Evolutionary conservation across 2,113 vertebrate species (phyloP), one percentile per base, ranked within the genome.

Genomic region (Helogale parvula): DNA sequence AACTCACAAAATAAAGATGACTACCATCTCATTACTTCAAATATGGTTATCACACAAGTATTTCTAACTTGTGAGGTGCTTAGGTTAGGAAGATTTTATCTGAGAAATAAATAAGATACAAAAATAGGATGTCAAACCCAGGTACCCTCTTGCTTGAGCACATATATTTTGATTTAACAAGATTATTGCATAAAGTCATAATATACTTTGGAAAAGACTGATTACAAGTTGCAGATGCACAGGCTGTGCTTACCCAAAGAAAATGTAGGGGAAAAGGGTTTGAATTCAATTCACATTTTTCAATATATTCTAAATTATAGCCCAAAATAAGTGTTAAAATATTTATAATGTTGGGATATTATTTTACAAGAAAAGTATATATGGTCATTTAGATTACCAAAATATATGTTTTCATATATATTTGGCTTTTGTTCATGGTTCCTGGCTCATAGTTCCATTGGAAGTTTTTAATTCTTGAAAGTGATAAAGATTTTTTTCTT

Each of bases 1-100:
- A 98, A 98, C 45, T 96, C 65, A 88, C 93, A 97, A 95, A 97
- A 96, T 98, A 96, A 97, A 97, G 92, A 97, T 93, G 71, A 71
- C 71, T 91, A 76, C 50, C 81, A 96, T 96, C 96, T 94, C 82
- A 71, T 96, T 79, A 95, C 71, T 97, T 97, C 85, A 97, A 92
- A 92, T 97, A 84, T 95, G 83, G 76, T 93, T 97, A 93, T 96
- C 88, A 69, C 29, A 76, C 13, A 27, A 35, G 7, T 79, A 65
- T 50, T 63, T 54, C 41, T 90, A 63, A 15, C 33, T 71, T 71
- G 6, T 50, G 33, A 17, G 31, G 27, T 19, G 47, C 11, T 68
- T 35, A 69, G 31, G 41, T 27, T 52, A 79, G 65, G 68, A 87
- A 81, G n/a, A 65, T 50, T 87, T 87, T 80, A 80, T 65, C 52